Percentiles rank a stretch among this genome's conserved stretches.
These are phyloP conservation scores for Chamaetylas fuelleborni DNA, from an alignment of 2,113 vertebrate genomes.

Conservation along the genomic window DNA sequence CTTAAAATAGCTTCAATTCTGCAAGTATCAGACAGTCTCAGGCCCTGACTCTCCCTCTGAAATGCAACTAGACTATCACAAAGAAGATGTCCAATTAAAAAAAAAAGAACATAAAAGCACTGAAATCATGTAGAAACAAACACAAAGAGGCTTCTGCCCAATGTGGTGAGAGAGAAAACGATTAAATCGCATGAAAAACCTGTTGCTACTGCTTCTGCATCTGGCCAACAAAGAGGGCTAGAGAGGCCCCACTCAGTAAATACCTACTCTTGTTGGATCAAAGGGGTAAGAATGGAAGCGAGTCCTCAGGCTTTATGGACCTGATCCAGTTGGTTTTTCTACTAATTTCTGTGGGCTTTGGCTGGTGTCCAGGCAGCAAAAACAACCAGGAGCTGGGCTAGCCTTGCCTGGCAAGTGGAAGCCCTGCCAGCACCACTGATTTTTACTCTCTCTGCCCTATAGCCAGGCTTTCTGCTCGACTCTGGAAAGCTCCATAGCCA, in stretches of 20 bases:
- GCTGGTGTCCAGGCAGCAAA: constrained; percentile 30
- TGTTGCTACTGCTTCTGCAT: constrained; percentile 42
- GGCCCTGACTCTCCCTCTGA: background rate
- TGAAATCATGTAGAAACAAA: constrained; percentile 42
- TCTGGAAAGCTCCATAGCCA: background rate
- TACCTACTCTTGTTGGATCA: constrained; percentile 28
- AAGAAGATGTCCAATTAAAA: background rate
- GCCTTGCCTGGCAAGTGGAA: constrained; percentile 1
- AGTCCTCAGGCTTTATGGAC: constrained; percentile 54
- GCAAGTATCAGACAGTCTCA: background rate
- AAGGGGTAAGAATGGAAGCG: constrained; percentile 36
- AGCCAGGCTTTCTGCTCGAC: background rate
- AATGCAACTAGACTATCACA: background rate
- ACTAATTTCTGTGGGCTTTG: constrained; percentile 64
- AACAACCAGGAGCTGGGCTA: constrained; percentile 1
- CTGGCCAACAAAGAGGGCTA: constrained; percentile 38
- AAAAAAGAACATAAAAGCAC: background rate
- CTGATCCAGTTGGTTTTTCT: constrained; percentile 54
- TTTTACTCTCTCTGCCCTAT: constrained; percentile 2
- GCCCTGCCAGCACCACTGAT: background rate
- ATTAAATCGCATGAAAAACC: constrained; percentile 44
- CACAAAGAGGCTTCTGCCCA: constrained; percentile 40
- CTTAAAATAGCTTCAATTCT: background rate
- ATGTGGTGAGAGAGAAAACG: background rate
- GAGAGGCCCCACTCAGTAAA: constrained; percentile 36